A percentile compares a stretch with the other conserved stretches of the same genome.
phyloP scores from a whole-genome alignment of 2,888 invertebrate genomes.

The Cheilosia grossa region DNA sequence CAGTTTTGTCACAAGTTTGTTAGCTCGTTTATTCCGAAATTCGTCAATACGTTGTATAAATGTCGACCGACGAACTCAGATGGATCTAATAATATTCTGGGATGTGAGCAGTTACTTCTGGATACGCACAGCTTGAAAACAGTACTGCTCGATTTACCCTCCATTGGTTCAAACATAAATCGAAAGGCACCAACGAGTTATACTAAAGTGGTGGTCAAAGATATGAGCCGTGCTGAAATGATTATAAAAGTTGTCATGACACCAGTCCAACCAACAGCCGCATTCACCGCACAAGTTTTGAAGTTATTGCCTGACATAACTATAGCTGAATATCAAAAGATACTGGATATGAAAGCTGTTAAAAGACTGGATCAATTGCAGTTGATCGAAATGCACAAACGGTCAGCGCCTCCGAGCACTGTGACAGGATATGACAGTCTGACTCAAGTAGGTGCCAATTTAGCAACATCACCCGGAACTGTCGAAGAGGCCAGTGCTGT shows the following conservation, averaged over 20 bases:
- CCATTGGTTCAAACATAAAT: constrained; percentile 93
- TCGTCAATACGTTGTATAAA: constrained; percentile 94
- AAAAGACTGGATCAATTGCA: constrained; percentile 85
- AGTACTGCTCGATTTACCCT: constrained; percentile 96
- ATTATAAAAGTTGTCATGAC: constrained; percentile 99
- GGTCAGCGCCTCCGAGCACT: constrained; percentile 79
- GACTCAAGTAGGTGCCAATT: constrained; percentile 45
- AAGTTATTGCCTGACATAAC: constrained; percentile 96
- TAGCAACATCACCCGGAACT: neutral
- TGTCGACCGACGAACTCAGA: constrained; percentile 89
- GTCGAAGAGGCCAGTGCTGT: constrained; percentile 47
- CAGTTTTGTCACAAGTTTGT: constrained; percentile 99
- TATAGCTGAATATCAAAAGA: constrained; percentile 95
- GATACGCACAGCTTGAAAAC: constrained; percentile 98
- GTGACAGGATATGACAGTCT: constrained; percentile 36
- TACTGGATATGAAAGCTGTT: constrained; percentile 96
- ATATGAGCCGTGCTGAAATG: constrained; percentile 99
- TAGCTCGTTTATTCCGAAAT: constrained; percentile 97
- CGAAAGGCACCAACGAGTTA: constrained; percentile 95
- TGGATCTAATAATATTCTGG: constrained; percentile 85
- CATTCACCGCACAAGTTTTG: constrained; percentile 94
- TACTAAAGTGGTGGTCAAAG: constrained; percentile 88
- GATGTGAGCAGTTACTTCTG: constrained; percentile 96
- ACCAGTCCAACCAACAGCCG: constrained; percentile 89
- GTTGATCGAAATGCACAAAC: constrained; percentile 86